Base-by-base conservation (phyloP, 2,797 vertebrate species). In the Mus spretus region DNA sequence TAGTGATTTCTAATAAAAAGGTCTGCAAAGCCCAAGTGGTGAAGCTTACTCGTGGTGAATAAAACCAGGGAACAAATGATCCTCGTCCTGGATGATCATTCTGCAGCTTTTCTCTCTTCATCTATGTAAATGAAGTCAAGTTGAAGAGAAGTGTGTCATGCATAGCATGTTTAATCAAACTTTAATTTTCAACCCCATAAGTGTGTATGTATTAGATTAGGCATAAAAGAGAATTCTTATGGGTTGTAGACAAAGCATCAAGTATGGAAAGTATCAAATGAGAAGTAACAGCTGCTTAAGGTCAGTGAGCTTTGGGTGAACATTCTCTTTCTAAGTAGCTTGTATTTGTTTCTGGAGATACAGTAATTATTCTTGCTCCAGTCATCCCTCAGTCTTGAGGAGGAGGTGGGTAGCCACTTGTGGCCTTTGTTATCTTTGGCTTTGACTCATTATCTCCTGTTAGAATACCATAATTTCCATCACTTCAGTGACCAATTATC, bases 221-320 rank as follows among this genome's bases (percentile, higher is more conserved):
- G 37, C 6, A 34, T 65, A 89, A 89, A 91, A 47, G 61, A 10
- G 31, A 92, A 78, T 91, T 95, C 67, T 96, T 95, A 80, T 20
- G 17, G 9, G 4, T 44, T 72, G 1, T 74, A 93, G 57, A 80
- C 1, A 83, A 91, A 79, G 91, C 53, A 75, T 20, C 17, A 37
- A 37, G 19, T 37, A 37, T 20, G n/a, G 5, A 72, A 37, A 47
- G 5, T 82, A 74, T 50, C 28, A 57, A 74, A 84, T 17, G 13
- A 14, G 72, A 95, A 26, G 47, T 75, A 24, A 9, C 2, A 77
- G 44, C 47, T 34, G 0, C 70, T 89, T 72, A 72, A 20, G n/a
- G 61, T 80, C 31, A 65, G 57, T 75, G 15, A 91, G 77, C 74
- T 22, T 93, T 88, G 61, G 20, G 11, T 83, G 72, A 86, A 90